Evolutionary conservation across 2,797 vertebrate species (phyloP), one percentile per base, ranked within the genome.

Genomic region (Choloepus didactylus): DNA sequence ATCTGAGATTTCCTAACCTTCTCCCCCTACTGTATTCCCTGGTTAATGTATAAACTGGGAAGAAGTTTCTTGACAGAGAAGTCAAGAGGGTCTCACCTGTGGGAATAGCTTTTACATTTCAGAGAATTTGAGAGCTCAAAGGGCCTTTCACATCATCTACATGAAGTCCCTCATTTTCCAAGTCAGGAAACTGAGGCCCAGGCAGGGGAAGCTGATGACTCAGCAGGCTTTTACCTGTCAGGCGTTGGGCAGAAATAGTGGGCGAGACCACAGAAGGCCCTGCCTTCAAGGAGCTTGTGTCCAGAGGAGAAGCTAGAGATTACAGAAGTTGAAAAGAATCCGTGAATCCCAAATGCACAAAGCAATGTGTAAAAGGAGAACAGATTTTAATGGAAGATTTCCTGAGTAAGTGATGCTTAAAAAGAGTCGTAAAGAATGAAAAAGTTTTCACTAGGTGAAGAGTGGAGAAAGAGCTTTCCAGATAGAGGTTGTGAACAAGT

Each of bases 31-130:
- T 97, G 88, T 89, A 94, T 95, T 69, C 85, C 91, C 96, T 97
- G 96, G 97, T 98, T 98, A 97, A 98, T 96, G 93, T 95, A 97
- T 92, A 98, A 97, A 97, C 96, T 97, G 96, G 97, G 96, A 96
- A 82, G 96, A 98, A 97, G 94, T 97, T 98, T 97, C 97, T 98
- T 98, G 98, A 98, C 97, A 97, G 97, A 92, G 88, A 72, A 98
- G 95, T 91, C 96, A 93, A 95, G 1, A 1, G 96, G 94, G 96
- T 97, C 97, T 96, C 97, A 98, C 97, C 96, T 98, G 94, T 1
- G 75, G 96, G 97, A 98, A 96, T 97, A 92, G 93, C 76, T 90
- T 97, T 91, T 93, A 87, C 96, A 97, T 97, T 97, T 95, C 91
- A 44, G 83, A 82, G 86, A 96, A 94, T 69, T 51, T 60, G 83